Percentiles rank a stretch among this genome's conserved stretches.
phyloP scores from a whole-genome alignment of 2,797 vertebrate genomes.

The Protonibea diacanthus region DNA sequence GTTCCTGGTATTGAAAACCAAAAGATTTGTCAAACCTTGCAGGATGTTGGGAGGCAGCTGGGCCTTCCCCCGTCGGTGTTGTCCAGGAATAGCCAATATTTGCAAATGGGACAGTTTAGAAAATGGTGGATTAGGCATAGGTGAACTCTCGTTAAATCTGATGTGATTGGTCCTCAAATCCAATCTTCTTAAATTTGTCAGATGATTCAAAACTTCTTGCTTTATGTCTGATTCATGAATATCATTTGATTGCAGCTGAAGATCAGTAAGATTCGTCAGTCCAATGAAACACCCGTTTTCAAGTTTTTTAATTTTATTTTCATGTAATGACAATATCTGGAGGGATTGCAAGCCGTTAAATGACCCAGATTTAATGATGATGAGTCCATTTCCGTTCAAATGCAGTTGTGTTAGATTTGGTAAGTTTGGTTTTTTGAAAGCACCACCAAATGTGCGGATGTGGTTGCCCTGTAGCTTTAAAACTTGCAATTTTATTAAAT shows the following conservation, averaged over 20 bases:
- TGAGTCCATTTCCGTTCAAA: slow-evolving; percentile 70
- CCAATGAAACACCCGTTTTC: slow-evolving; percentile 56
- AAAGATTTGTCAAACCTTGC: slow-evolving; percentile 75
- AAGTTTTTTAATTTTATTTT: slow-evolving; percentile 65
- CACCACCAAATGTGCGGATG: slow-evolving; percentile 45
- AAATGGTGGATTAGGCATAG: slow-evolving; percentile 67
- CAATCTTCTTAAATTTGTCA: slow-evolving; percentile 68
- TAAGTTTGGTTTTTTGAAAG: slow-evolving; percentile 63
- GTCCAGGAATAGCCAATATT: slow-evolving; percentile 56
- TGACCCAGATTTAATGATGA: not conserved
- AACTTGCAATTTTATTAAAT: slow-evolving; percentile 58
- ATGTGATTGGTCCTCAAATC: slow-evolving; percentile 77
- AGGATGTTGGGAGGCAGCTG: slow-evolving; percentile 77
- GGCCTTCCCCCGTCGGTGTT: slow-evolving; percentile 52
- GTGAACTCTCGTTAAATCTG: accelerated
- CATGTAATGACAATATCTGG: slow-evolving; percentile 59
- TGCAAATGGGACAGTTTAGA: slow-evolving; percentile 63
- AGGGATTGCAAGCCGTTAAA: slow-evolving; percentile 69
- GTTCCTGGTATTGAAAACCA: slow-evolving; percentile 61
- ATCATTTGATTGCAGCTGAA: slow-evolving; percentile 64
- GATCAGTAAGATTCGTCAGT: slow-evolving; percentile 51
- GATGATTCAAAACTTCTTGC: slow-evolving; percentile 42
- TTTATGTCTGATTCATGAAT: slow-evolving; percentile 5
- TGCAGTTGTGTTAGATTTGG: slow-evolving; percentile 65
- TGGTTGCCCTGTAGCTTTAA: slow-evolving; percentile 69